phyloP scores from a whole-genome alignment of 2,888 invertebrate genomes.

The Drosophila buzzatii region DNA sequence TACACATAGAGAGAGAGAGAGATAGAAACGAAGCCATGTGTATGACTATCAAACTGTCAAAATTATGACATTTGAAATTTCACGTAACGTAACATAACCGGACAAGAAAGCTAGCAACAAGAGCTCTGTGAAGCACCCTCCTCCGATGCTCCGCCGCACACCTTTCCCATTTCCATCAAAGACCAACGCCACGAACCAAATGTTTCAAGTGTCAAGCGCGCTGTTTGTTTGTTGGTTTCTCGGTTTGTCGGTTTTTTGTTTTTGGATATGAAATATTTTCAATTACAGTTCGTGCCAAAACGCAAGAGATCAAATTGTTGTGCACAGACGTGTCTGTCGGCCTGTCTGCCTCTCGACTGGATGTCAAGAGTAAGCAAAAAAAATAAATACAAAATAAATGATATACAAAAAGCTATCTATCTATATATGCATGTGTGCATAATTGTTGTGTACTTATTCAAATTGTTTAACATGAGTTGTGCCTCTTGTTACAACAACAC shows the following conservation, averaged over 20 bases:
- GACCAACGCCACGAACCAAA: slow-evolving; percentile 62
- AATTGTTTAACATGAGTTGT: slow-evolving; percentile 71
- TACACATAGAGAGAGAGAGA: background rate
- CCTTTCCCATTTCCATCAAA: slow-evolving; percentile 11
- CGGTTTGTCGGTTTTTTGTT: slow-evolving; percentile 13
- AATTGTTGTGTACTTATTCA: slow-evolving; percentile 64
- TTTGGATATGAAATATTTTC: slow-evolving; percentile 64
- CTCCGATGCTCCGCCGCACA: background rate
- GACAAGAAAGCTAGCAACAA: slow-evolving; percentile 71
- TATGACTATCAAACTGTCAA: slow-evolving; percentile 77
- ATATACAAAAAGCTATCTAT: background rate
- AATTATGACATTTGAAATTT: slow-evolving; percentile 82
- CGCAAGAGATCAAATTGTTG: slow-evolving; percentile 72
- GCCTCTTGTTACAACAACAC: slow-evolving; percentile 67
- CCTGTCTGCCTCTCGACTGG: slow-evolving; percentile 29
- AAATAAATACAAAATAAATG: background rate
- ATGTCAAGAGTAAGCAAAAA: slow-evolving; percentile 40
- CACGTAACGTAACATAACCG: slow-evolving; percentile 75
- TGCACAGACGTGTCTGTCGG: slow-evolving; percentile 47
- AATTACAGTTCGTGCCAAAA: slow-evolving; percentile 81
- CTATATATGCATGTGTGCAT: background rate
- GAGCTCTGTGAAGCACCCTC: slow-evolving; percentile 61
- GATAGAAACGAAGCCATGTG: slow-evolving; percentile 14
- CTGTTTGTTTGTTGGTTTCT: slow-evolving; percentile 58
- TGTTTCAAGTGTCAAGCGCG: slow-evolving; percentile 75